Evolutionary conservation across 2,888 invertebrate species (phyloP).

Genomic region (Microplitis deprimator): DNA sequence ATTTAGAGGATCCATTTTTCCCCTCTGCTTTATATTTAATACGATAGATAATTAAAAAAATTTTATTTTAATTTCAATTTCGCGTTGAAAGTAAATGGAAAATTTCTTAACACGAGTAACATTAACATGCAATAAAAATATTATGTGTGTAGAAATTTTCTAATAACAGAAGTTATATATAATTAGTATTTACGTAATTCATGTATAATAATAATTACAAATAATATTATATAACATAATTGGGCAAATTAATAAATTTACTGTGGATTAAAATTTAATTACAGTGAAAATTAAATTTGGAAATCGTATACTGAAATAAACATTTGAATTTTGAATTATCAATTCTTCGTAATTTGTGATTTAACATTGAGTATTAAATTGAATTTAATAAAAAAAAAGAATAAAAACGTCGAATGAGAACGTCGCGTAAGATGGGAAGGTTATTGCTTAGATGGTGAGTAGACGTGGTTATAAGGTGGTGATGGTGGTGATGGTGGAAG

Average conservation of each 20-base stretch:
- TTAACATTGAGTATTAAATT: not conserved
- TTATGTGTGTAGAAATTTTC: not conserved
- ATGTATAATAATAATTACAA: not conserved
- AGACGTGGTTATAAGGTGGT: constrained; percentile 58
- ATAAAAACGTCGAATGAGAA: constrained; percentile 41
- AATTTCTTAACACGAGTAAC: not conserved
- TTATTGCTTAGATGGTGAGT: constrained; percentile 66
- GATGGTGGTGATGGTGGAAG: constrained; percentile 53
- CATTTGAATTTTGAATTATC: not conserved
- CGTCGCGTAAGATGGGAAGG: constrained; percentile 50
- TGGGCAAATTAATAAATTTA: not conserved
- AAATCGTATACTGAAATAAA: not conserved
- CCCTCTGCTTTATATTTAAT: too few species aligned
- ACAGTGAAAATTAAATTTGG: too few species aligned
- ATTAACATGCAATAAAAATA: not conserved
- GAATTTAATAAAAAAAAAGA: not conserved
- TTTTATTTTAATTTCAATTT: not conserved
- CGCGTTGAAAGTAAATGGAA: too few species aligned
- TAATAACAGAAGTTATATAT: not conserved
- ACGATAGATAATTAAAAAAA: too few species aligned
- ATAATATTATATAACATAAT: not conserved
- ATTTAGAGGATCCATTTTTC: too few species aligned
- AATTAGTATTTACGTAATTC: not conserved
- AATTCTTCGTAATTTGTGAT: too few species aligned
- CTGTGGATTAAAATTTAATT: not conserved